phyloP scores from a whole-genome alignment of 2,888 invertebrate genomes.

The Eretmocerus hayati region DNA sequence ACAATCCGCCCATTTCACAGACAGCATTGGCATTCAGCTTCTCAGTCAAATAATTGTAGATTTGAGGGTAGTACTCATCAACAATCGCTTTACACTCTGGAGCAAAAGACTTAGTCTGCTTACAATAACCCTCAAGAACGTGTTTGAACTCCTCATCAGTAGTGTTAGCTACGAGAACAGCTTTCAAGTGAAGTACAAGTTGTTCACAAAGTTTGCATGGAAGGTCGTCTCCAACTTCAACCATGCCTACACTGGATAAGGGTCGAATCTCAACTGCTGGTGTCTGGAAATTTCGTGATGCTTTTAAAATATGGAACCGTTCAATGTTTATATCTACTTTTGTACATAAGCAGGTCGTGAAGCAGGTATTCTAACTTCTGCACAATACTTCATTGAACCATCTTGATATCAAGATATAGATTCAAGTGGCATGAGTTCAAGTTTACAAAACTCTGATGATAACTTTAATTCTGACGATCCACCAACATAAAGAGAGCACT shows the following conservation, averaged over 20 bases:
- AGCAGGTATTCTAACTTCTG: too few relatives aligned
- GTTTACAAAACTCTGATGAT: too few relatives aligned
- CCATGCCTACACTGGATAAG: conserved; percentile 53
- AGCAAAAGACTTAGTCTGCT: conserved; percentile 68
- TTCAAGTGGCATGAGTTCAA: too few relatives aligned
- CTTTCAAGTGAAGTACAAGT: conserved; percentile 69
- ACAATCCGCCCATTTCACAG: conserved; percentile 66
- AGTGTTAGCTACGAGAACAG: conserved; percentile 75
- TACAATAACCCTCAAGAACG: conserved; percentile 72
- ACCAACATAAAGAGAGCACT: too few relatives aligned
- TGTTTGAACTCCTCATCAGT: conserved; percentile 75
- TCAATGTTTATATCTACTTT: too few relatives aligned
- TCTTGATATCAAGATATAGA: too few relatives aligned
- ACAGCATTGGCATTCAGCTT: conserved; percentile 63
- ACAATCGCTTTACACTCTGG: conserved; percentile 64
- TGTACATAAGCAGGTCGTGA: too few relatives aligned
- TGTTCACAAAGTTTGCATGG: conserved; percentile 84
- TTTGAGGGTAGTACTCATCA: conserved; percentile 67
- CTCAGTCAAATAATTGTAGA: conserved; percentile 64
- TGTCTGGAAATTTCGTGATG: too few relatives aligned
- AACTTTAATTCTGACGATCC: too few relatives aligned
- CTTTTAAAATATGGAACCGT: too few relatives aligned
- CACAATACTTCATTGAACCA: too few relatives aligned
- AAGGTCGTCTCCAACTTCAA: conserved; percentile 57
- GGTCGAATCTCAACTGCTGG: conserved; percentile 53